These are phyloP conservation scores for Tachina fera DNA, from an alignment of 2,888 invertebrate genomes.

Conservation along the genomic window DNA sequence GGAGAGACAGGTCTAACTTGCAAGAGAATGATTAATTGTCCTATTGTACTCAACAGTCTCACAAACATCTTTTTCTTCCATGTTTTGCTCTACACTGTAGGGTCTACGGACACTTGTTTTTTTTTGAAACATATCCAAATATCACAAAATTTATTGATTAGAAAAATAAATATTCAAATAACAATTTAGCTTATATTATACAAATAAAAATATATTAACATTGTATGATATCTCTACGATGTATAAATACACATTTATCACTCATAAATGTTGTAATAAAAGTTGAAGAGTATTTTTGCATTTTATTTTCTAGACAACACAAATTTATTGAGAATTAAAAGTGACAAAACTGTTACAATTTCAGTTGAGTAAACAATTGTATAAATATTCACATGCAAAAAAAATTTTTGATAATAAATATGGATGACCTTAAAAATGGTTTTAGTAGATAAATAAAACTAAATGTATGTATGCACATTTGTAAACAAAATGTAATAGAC, in stretches of 20 bases:
- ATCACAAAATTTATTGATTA: conserved; percentile 40
- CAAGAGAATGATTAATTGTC: too few relatives aligned
- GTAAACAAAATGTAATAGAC: background rate
- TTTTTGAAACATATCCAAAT: background rate
- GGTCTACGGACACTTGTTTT: background rate
- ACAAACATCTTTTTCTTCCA: background rate
- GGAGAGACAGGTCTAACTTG: too few relatives aligned
- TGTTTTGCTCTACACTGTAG: background rate
- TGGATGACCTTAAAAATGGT: conserved; percentile 56
- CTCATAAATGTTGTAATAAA: conserved; percentile 63
- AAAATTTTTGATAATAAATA: conserved; percentile 56
- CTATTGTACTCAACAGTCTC: too few relatives aligned
- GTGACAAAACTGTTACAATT: conserved; percentile 59
- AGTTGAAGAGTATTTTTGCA: conserved; percentile 14
- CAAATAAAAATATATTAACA: conserved; percentile 34
- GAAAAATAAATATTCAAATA: conserved; percentile 27
- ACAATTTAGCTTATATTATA: conserved; percentile 44
- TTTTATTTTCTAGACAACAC: background rate
- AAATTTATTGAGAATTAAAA: conserved; percentile 14
- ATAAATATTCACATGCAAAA: conserved; percentile 35
- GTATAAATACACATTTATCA: background rate
- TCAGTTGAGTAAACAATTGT: conserved; percentile 45
- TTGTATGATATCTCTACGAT: background rate
- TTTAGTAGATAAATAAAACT: conserved; percentile 31
- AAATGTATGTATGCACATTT: background rate